Percentiles rank a stretch among this genome's conserved stretches.
These are phyloP conservation scores for Liposcelis brunnea DNA, from an alignment of 2,888 invertebrate genomes.

Conservation along the genomic window DNA sequence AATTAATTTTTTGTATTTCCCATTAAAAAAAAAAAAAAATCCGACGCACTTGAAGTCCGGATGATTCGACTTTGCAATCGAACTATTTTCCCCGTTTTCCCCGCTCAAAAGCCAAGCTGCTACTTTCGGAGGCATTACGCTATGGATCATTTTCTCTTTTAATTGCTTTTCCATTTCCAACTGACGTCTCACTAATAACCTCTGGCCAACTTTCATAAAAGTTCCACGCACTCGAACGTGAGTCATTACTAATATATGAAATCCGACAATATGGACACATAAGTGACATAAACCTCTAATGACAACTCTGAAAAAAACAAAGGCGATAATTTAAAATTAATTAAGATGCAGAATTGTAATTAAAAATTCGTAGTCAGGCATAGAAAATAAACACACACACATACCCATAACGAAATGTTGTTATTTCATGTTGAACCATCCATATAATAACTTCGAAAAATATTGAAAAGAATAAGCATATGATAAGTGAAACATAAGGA, in stretches of 20 bases:
- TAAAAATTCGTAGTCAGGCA: too few relatives aligned
- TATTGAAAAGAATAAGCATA: constrained; percentile 68
- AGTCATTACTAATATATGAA: constrained; percentile 85
- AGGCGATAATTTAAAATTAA: not conserved
- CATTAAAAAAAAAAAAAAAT: too few relatives aligned
- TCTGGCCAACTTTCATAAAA: constrained; percentile 92
- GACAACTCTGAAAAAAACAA: constrained; percentile 20
- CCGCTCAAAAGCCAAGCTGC: constrained; percentile 56
- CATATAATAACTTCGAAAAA: constrained; percentile 49
- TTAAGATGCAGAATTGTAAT: too few relatives aligned
- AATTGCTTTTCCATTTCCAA: constrained; percentile 84
- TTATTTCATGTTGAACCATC: constrained; percentile 1
- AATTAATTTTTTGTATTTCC: constrained; percentile 1
- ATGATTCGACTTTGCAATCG: constrained; percentile 33
- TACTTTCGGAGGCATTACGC: constrained; percentile 91
- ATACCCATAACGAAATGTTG: not conserved
- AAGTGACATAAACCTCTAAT: constrained; percentile 65
- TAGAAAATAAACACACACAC: too few relatives aligned
- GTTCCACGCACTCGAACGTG: constrained; percentile 86
- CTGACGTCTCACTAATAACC: constrained; percentile 72
- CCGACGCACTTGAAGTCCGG: too few relatives aligned
- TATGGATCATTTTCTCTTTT: constrained; percentile 94
- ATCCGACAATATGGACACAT: constrained; percentile 79
- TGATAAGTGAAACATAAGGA: constrained; percentile 62
- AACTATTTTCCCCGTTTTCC: constrained; percentile 23